Base-by-base conservation (phyloP, 2,113 vertebrate species). In the Lates calcarifer region DNA sequence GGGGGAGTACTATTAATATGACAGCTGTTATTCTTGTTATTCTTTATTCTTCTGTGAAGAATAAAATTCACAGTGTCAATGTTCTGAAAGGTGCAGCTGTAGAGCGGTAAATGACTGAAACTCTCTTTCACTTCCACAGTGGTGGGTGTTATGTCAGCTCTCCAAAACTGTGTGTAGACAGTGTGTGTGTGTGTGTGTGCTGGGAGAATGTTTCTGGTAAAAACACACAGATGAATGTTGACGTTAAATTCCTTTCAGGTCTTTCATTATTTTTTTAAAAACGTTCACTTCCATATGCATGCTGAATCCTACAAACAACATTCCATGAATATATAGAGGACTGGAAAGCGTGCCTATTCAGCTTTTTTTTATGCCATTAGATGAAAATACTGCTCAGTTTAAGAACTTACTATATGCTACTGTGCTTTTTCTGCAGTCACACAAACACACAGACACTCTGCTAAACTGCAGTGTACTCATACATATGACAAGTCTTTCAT, bases 11-110 rank as follows among this genome's bases (percentile, higher is more conserved):
- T 24, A 39, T 66, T 57, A 14, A 45, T 28, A 14, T 61, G 56
- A 55, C 55, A 73, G 73, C 12, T 10, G 28, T 45, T n/a, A n/a
- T n/a, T n/a, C n/a, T n/a, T n/a, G 49, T 43, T 55, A 28, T 53
- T 60, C 10, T 26, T 64, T 26, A 24, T 51, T 56, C 39, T 49
- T 28, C 63, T 35, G 11, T 41, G 28, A 82, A 49, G 58, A 75
- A n/a, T 51, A 51, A 68, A 29, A 33, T 41, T 74, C 24, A 53
- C 41, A 33, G 64, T 55, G 41, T 86, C 74, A 78, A 6, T 28
- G 33, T 24, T 68, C 51, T 74, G 63, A 77, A 37, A 49, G 49
- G n/a, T 74, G 56, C 28, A 35, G 35, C 37, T 37, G 37, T 47
- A 47, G 65, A 67, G 31, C 17, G 0, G 57, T 1, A 41, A 33